These are phyloP conservation scores for Kryptopterus vitreolus DNA, from an alignment of 2,797 vertebrate genomes.

Conservation along the genomic window DNA sequence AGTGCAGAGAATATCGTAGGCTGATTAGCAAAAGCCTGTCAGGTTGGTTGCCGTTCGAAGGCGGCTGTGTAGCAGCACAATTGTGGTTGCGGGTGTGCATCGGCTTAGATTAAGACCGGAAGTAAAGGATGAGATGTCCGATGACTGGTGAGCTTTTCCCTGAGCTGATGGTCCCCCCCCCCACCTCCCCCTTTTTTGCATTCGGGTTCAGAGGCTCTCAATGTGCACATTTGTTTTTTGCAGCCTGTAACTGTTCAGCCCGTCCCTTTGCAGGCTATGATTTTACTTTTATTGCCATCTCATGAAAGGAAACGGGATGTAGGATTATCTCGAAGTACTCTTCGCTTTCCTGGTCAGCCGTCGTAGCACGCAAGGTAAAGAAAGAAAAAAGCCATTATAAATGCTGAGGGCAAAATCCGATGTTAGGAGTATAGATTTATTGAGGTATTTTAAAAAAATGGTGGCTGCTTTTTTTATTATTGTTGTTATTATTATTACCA, in stretches of 20 bases:
- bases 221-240: neutral
- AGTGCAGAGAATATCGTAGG: conserved; percentile 6
- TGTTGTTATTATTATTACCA: neutral
- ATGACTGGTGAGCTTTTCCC: conserved; percentile 21
- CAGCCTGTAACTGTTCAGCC: conserved; percentile 1
- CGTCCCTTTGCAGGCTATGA: conserved; percentile 5
- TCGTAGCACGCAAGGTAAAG: neutral
- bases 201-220: conserved; percentile 4
- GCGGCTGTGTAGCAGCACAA: conserved; percentile 30
- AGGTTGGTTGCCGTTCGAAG: conserved; percentile 14
- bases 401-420: conserved; percentile 14
- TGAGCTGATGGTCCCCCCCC: conserved; percentile 27
- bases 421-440: neutral
- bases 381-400: too few species aligned
- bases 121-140: conserved; percentile 22
- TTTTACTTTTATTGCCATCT: neutral
- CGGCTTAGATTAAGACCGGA: conserved; percentile 33
- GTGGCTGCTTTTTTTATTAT: too few species aligned
- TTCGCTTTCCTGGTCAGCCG: conserved; percentile 18
- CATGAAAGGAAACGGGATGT: neutral
- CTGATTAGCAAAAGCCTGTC: neutral
- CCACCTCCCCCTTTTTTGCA: conserved; percentile 14
- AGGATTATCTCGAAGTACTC: conserved; percentile 7
- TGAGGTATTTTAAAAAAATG: neutral
- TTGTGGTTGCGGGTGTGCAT: conserved; percentile 35